Percentiles rank a stretch among this genome's conserved stretches.
These are phyloP conservation scores for Drosophila nebulosa DNA, from an alignment of 1,140 invertebrate species.

Conservation along the genomic window DNA sequence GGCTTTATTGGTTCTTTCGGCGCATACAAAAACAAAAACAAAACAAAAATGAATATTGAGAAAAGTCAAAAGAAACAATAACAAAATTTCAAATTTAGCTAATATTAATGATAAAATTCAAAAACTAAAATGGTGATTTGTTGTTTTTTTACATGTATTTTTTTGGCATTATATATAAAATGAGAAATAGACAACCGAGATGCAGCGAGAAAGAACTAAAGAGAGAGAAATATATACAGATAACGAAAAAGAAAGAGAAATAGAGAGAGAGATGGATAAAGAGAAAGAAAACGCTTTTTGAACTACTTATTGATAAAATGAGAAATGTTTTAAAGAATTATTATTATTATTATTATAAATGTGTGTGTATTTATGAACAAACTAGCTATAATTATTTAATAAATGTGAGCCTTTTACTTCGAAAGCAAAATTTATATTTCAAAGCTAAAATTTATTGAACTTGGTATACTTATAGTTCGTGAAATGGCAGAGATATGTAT, in stretches of 20 bases:
- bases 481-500: too few species aligned
- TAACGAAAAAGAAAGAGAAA: constrained; percentile 15
- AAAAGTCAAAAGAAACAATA: constrained; percentile 12
- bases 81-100: constrained; percentile 12
- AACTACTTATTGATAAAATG: constrained; percentile 58
- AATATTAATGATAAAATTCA: background rate
- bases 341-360: constrained; percentile 60
- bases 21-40: constrained; percentile 38
- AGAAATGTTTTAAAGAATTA: constrained; percentile 67
- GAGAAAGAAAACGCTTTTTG: constrained; percentile 54
- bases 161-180: background rate
- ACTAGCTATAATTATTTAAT: constrained; percentile 67
- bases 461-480: too few species aligned
- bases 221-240: background rate
- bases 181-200: background rate
- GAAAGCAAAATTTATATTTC: constrained; percentile 38
- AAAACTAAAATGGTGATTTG: constrained; percentile 54
- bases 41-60: constrained; percentile 23
- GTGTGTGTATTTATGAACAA: constrained; percentile 73
- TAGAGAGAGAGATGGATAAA: constrained; percentile 14
- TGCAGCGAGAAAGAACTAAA: constrained; percentile 1
- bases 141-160: constrained; percentile 32
- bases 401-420: constrained; percentile 77
- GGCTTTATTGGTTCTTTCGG: constrained; percentile 58
- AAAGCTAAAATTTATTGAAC: too few species aligned